Base-by-base conservation (phyloP, 2,797 vertebrate genomes). In the Spinibarbus caldwelli region DNA sequence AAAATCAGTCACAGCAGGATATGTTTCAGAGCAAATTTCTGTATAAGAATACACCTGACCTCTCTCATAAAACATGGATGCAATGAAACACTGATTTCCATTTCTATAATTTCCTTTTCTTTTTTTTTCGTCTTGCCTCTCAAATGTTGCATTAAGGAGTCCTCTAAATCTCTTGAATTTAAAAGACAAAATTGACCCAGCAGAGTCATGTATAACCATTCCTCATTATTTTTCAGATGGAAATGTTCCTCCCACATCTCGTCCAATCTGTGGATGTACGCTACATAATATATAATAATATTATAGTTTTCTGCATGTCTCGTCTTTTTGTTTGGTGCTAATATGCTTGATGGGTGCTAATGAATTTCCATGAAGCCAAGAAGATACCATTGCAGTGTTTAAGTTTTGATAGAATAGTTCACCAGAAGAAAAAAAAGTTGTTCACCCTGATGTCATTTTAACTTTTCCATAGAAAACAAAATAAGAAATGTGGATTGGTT, bases 121-220 rank as follows among this genome's bases (percentile, higher is more conserved):
- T 62, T 73, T 21, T 62, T 73, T 71, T 82, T 72, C 17, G 38
- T 47, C 57, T 38, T 26, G 23, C 54, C 31, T 73, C 54, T 73
- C 11, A 64, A 79, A 80, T 41, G 68, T 41, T 73, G 67, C 67
- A 80, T 80, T 79, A 52, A 66, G 23, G 68, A 78, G 54, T 64
- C 34, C 66, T 83, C 54, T 71, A 79, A 78, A 78, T 85, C 67
- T 85, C 76, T 79, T 85, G 66, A 85, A 85, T 85, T 85, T 71
- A 85, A 72, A 85, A 72, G 52, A 79, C 67, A 52, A 36, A 80
- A 49, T 73, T 80, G 77, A 85, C 77, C 68, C 54, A 52, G 54
- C 54, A 47, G 23, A 85, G 67, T 62, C 76, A 49, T 79, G 76
- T 64, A 62, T 62, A 47, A 79, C 54, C 41, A 79, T 62, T 62